Evolutionary conservation across 1,140 invertebrate species (phyloP).

Genomic region (Scaptodrosophila lebanonensis): DNA sequence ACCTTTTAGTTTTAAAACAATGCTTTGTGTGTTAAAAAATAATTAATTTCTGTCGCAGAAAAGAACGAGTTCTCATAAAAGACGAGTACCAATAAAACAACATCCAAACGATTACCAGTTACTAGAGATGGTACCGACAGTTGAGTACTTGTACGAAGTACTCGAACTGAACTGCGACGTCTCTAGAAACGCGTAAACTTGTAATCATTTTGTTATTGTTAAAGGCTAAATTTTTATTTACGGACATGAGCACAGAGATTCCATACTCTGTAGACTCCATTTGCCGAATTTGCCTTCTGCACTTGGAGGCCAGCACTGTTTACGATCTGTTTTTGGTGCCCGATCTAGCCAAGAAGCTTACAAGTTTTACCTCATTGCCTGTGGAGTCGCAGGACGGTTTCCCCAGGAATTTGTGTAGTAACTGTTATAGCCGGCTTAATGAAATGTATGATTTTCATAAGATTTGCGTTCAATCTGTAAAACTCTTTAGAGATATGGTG

Average conservation of each 20-base stretch:
- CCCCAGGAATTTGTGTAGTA: constrained; percentile 46
- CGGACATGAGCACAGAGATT: constrained; percentile 22
- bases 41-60: constrained; percentile 25
- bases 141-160: no score
- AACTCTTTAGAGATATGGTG: constrained; percentile 55
- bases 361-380: constrained; percentile 41
- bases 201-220: not conserved
- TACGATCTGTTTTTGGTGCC: constrained; percentile 56
- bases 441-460: constrained; percentile 58
- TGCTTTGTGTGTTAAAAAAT: constrained; percentile 8
- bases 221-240: not conserved
- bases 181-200: constrained; percentile 11
- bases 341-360: constrained; percentile 51
- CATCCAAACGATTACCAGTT: no score
- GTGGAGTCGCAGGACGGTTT: constrained; percentile 56
- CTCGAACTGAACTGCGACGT: constrained; percentile 1
- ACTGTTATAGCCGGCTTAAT: constrained; percentile 44
- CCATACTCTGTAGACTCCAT: constrained; percentile 41
- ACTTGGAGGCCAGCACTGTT: constrained; percentile 24
- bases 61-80: no score
- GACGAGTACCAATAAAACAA: no score
- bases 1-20: constrained; percentile 8
- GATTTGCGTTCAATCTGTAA: constrained; percentile 38
- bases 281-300: constrained; percentile 58
- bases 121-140: no score